Evolutionary conservation across 2,888 invertebrate species (phyloP).

Genomic region (Spatulosminthurus flaviceps): DNA sequence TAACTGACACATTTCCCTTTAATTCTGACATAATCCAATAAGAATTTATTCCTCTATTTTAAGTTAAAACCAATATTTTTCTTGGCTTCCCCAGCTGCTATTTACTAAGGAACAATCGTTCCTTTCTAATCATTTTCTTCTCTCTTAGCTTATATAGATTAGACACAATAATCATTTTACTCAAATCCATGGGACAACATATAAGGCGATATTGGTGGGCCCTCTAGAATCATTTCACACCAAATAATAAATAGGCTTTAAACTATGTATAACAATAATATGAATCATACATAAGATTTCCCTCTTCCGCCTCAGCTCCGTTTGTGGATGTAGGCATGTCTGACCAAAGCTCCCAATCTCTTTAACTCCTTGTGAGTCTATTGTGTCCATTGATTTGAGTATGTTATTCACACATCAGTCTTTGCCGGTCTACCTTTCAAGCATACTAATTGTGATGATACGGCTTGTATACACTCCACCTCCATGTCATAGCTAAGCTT

Average conservation of each 20-base stretch:
- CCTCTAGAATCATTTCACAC: not conserved
- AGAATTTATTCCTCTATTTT: conserved; percentile 36
- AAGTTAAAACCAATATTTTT: conserved; percentile 41
- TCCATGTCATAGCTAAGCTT: not conserved
- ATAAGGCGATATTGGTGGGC: not conserved
- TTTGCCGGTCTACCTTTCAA: not conserved
- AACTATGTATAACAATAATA: too few species aligned
- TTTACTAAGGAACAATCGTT: not conserved
- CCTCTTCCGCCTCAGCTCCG: not conserved
- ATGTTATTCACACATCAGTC: conserved; percentile 18
- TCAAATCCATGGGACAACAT: not conserved
- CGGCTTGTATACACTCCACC: conserved; percentile 14
- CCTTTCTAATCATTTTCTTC: not conserved
- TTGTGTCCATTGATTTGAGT: not conserved
- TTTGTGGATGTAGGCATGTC: too few species aligned
- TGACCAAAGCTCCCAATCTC: not conserved
- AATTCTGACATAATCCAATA: conserved; percentile 50
- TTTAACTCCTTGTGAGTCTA: conserved; percentile 13
- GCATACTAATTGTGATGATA: conserved; percentile 18
- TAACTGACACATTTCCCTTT: conserved; percentile 34
- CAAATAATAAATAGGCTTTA: too few species aligned
- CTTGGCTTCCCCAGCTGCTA: conserved; percentile 6
- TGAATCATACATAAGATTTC: too few species aligned
- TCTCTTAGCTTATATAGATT: too few species aligned
- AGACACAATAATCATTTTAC: not conserved